These are phyloP conservation scores for Pluvialis apricaria DNA, from an alignment of 2,113 vertebrate genomes.

Conservation along the genomic window DNA sequence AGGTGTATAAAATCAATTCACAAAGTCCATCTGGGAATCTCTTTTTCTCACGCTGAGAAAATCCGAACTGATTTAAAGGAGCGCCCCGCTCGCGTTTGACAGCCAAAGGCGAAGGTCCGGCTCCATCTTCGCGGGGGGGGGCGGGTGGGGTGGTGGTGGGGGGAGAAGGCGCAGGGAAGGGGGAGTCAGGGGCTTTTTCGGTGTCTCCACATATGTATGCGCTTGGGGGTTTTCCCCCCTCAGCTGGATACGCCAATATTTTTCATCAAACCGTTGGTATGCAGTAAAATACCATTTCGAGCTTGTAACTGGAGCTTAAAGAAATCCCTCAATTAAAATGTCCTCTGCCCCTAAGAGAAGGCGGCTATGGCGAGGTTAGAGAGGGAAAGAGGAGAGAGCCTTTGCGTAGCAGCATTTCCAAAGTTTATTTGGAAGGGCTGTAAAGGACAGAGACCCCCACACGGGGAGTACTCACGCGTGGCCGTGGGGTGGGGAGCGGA, in stretches of 20 bases:
- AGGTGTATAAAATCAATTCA: background rate
- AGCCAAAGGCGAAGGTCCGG: slow-evolving; percentile 4
- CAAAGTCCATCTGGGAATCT: background rate
- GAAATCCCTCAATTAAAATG: slow-evolving; percentile 27
- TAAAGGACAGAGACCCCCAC: background rate
- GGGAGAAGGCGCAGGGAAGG: too few species aligned
- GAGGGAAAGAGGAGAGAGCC: background rate
- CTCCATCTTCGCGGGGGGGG: background rate
- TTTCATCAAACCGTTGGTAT: slow-evolving; percentile 33
- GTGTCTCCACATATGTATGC: background rate
- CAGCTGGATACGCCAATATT: background rate
- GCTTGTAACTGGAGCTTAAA: slow-evolving; percentile 58
- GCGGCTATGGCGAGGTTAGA: background rate
- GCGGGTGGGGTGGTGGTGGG: too few species aligned
- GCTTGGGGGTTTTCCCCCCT: background rate
- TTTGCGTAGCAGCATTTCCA: background rate
- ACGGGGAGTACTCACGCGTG: background rate
- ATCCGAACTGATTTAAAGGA: background rate
- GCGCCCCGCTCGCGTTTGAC: background rate
- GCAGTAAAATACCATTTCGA: slow-evolving; percentile 58
- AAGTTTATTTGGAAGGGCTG: slow-evolving; percentile 38
- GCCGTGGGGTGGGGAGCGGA: background rate
- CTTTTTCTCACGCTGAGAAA: background rate
- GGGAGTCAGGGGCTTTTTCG: background rate
- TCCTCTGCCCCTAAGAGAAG: background rate